phyloP scores from a whole-genome alignment of 2,113 vertebrate genomes.

The Chitala chitala region DNA sequence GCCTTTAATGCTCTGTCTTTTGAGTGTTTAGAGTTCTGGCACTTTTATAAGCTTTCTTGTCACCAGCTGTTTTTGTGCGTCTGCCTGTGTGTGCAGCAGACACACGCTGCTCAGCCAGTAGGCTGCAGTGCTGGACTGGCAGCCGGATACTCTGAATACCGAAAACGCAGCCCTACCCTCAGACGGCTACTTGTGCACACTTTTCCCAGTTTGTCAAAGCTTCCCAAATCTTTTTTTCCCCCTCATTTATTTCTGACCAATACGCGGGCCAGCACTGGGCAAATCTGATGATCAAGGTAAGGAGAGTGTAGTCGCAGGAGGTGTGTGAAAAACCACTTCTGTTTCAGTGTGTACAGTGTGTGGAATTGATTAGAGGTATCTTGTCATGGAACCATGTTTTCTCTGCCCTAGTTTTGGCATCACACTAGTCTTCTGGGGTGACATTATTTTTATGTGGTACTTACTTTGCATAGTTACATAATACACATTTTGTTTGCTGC shows the following conservation, averaged over 20 bases:
- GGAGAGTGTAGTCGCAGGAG: not conserved
- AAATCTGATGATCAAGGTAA: constrained; percentile 20
- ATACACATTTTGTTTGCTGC: not conserved
- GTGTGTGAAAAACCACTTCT: constrained; percentile 6
- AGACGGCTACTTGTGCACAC: not conserved
- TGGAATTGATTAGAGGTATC: not conserved
- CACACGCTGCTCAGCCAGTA: not conserved
- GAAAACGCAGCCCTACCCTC: not conserved
- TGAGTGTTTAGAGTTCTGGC: not conserved
- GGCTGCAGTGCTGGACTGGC: not conserved
- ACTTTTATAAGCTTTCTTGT: too few species aligned
- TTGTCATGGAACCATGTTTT: not conserved
- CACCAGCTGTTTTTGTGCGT: not conserved
- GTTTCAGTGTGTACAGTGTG: too few species aligned
- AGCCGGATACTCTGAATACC: not conserved
- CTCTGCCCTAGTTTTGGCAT: not conserved
- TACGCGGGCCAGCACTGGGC: constrained; percentile 12
- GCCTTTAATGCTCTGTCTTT: not conserved
- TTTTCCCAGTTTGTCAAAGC: not conserved
- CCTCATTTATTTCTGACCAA: constrained; percentile 14
- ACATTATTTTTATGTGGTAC: constrained; percentile 1
- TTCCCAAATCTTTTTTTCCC: constrained; percentile 6
- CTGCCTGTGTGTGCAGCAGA: not conserved
- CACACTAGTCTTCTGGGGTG: not conserved
- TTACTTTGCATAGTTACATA: not conserved